Base-by-base conservation (phyloP, 35 echinoderm and acorn worm species). In the Ptychodera flava region DNA sequence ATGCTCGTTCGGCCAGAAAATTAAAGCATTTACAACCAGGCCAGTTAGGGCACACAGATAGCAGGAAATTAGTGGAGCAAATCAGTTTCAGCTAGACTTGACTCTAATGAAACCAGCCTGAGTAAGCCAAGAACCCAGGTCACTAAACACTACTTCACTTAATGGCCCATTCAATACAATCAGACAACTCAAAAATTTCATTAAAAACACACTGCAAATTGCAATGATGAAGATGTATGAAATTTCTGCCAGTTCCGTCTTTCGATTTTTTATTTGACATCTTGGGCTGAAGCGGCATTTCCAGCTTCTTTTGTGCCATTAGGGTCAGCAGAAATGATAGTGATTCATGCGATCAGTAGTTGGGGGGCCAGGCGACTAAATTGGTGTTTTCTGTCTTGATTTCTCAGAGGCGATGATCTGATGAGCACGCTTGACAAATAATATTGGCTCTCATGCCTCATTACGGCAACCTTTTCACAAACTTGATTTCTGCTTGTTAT, bases 11-110 rank as follows among this genome's bases (percentile, higher is more conserved):
- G 45, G 45, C 45, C 45, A 64, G 45, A 64, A 64, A 64, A 64
- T 64, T 64, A 64, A 64, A 64, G 45, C 45, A 64, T 64, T 64
- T 64, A 64, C 45, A 64, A n/a, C 45, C 45, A 64, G 45, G 45
- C 45, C 45, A 64, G 45, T 64, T 64, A 64, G 45, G n/a, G 6
- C 22, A 22, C 45, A 64, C 22, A 22, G 45, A 64, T 64, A 64
- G 45, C 6, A 64, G 45, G 45, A 22, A 64, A 64, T 64, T 64
- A 64, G 22, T 64, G 45, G 45, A 12, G 6, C 45, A 6, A 64
- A 64, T 64, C 45, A 64, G 45, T 64, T 64, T 64, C 45, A 64
- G 45, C 6, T 64, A 64, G 45, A 64, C 6, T 64, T 6, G 45
- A 12, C 22, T 64, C 45, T 64, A 64, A 64, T 64, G 22, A 64